Evolutionary conservation across 2,888 invertebrate genomes (phyloP).

Genomic region (Himalopsyche tibetana): DNA sequence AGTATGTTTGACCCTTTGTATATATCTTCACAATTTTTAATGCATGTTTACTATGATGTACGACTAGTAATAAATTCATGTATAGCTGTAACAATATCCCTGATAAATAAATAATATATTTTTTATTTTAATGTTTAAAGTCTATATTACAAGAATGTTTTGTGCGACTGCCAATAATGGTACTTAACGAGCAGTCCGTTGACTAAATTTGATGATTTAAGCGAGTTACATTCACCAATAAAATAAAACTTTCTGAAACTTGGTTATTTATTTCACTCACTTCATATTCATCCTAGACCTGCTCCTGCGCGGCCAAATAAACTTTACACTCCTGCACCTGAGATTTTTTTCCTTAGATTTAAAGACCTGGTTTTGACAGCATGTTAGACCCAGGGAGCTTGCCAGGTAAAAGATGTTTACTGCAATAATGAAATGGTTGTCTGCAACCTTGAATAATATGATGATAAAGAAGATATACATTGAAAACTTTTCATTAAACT

Average conservation of each 20-base stretch:
- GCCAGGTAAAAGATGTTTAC: too few relatives aligned
- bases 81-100: conserved; percentile 46
- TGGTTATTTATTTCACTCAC: not conserved
- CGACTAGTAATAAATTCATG: conserved; percentile 43
- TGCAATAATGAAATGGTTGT: too few relatives aligned
- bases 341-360: too few relatives aligned
- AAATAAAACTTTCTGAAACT: conserved; percentile 11
- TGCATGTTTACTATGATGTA: conserved; percentile 48
- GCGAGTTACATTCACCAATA: conserved; percentile 48
- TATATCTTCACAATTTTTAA: conserved; percentile 44
- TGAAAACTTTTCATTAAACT: too few relatives aligned
- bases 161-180: conserved; percentile 39
- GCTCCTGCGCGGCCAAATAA: too few relatives aligned
- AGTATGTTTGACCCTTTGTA: conserved; percentile 32
- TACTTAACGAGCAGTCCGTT: conserved; percentile 44
- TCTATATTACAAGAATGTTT: conserved; percentile 45
- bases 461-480: too few relatives aligned
- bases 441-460: too few relatives aligned
- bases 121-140: conserved; percentile 49
- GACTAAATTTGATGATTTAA: conserved; percentile 47
- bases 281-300: too few relatives aligned
- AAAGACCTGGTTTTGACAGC: too few relatives aligned
- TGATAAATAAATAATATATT: conserved; percentile 48
- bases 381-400: too few relatives aligned
- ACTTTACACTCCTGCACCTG: too few relatives aligned